These are phyloP conservation scores for Drosophila percnosoma DNA, from an alignment of 2,888 invertebrate species.

Conservation along the genomic window DNA sequence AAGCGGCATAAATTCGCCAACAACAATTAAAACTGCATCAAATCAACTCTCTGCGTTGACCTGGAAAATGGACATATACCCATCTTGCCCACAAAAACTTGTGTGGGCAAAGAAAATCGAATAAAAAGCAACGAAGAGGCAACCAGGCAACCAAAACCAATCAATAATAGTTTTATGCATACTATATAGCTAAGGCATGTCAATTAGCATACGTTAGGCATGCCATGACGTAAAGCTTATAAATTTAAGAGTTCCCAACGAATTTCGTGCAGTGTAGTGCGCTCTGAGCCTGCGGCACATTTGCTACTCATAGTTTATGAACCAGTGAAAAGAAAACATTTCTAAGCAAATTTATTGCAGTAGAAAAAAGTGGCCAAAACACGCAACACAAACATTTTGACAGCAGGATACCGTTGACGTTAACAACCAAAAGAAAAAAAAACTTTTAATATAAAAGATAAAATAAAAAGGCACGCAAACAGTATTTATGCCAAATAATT, in stretches of 20 bases:
- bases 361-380: constrained; percentile 51
- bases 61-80: constrained; percentile 16
- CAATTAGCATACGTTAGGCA: constrained; percentile 55
- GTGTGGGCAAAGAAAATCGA: constrained; percentile 12
- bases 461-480: constrained; percentile 51
- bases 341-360: constrained; percentile 50
- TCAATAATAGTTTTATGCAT: constrained; percentile 45
- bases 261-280: constrained; percentile 24
- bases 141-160: constrained; percentile 51
- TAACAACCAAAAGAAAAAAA: constrained; percentile 47
- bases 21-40: constrained; percentile 20
- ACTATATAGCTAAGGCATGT: constrained; percentile 38
- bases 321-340: constrained; percentile 38
- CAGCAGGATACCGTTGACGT: constrained; percentile 59
- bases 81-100: constrained; percentile 2
- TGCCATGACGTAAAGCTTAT: constrained; percentile 44
- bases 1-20: constrained; percentile 10
- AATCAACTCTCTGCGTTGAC: constrained; percentile 28
- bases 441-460: not conserved
- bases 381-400: constrained; percentile 62
- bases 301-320: constrained; percentile 10
- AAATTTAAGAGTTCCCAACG: constrained; percentile 42
- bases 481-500: constrained; percentile 64
- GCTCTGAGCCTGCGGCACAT: constrained; percentile 25
- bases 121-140: constrained; percentile 24